A percentile compares a stretch with the other conserved stretches of the same genome.
Evolutionary conservation across 1,140 invertebrate species (phyloP).

Genomic region (Sycobia sp.): DNA sequence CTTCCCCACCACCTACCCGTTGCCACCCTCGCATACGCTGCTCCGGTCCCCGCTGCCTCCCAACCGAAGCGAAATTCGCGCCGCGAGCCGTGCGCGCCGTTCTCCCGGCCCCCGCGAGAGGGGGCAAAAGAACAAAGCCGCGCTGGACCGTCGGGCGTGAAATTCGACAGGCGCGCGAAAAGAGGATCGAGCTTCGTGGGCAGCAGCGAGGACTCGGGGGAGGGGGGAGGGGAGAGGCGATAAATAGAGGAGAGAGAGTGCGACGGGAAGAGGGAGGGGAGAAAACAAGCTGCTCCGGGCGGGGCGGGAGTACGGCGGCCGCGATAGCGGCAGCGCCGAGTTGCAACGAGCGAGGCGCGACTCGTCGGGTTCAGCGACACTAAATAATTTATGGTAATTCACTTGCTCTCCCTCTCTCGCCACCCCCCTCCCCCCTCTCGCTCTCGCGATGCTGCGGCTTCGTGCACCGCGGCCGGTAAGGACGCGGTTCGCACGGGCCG

Average conservation of each 20-base stretch:
- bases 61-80: not conserved
- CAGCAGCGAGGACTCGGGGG: not conserved
- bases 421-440: not conserved
- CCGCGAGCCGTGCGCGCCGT: not conserved
- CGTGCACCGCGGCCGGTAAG: constrained; percentile 4
- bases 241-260: constrained; percentile 4
- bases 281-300: not conserved
- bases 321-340: too few species aligned
- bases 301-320: not conserved
- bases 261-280: not conserved
- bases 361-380: constrained; percentile 33
- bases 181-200: not conserved
- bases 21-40: too few species aligned
- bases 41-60: not conserved
- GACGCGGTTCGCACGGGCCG: too few species aligned
- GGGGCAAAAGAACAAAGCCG: not conserved
- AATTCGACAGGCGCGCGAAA: not conserved
- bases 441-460: too few species aligned
- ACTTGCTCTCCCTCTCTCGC: constrained; percentile 4
- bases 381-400: constrained; percentile 36
- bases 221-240: too few species aligned
- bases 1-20: too few species aligned
- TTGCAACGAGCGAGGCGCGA: constrained; percentile 19
- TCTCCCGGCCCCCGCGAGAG: not conserved
- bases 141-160: not conserved